Conservation (phyloP, 2,797 vertebrate genomes). For the Peromyscus nudipes region DNA sequence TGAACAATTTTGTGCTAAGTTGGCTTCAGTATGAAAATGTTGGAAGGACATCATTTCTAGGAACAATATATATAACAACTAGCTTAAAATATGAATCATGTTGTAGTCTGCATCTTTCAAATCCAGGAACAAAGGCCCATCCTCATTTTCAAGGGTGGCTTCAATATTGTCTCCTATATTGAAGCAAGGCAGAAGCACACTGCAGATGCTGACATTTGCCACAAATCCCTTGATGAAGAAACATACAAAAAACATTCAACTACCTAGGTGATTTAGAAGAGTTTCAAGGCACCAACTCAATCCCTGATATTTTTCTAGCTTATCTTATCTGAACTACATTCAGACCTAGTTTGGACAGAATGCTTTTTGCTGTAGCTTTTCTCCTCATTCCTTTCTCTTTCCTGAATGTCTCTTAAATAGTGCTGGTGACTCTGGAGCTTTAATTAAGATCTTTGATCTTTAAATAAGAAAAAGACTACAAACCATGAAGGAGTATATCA, state of each 20-base stretch:
- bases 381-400: background rate
- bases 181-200: background rate
- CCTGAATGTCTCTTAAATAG: constrained; percentile 51
- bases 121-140: constrained; percentile 21
- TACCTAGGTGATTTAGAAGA: constrained; percentile 43
- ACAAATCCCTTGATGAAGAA: constrained; percentile 34
- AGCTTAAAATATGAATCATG: background rate
- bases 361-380: constrained; percentile 57
- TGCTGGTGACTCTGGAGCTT: constrained; percentile 32
- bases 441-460: constrained; percentile 26
- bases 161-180: background rate
- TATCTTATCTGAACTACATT: constrained; percentile 3
- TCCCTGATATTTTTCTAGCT: constrained; percentile 10
- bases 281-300: constrained; percentile 28
- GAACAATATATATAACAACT: background rate
- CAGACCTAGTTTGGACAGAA: constrained; percentile 32
- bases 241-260: background rate
- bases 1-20: background rate
- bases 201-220: background rate
- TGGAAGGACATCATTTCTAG: background rate
- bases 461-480: background rate
- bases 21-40: background rate
- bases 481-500: background rate
- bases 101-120: background rate
- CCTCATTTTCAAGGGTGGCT: background rate